phyloP scores from a whole-genome alignment of 1,140 invertebrate genomes.

The Heliconius nattereri region DNA sequence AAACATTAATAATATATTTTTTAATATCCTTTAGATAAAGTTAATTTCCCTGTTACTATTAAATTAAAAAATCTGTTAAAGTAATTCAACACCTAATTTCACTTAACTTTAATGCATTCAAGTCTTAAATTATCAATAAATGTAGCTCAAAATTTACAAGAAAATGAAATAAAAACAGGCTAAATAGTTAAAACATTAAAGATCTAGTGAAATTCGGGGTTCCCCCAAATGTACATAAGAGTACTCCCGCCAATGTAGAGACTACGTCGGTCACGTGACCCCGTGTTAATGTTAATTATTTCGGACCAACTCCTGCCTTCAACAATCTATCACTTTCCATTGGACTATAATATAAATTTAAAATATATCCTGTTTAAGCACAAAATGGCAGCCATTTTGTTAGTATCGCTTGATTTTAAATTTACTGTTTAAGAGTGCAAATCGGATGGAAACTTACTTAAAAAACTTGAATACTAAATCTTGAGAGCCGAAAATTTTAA shows the following conservation, averaged over 20 bases:
- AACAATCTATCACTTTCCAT: slow-evolving; percentile 13
- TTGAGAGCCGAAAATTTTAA: slow-evolving; percentile 10
- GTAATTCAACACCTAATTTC: too few relatives aligned
- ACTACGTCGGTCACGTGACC: slow-evolving; percentile 8
- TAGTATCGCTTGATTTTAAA: background rate
- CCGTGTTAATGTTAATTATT: background rate
- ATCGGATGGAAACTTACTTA: slow-evolving; percentile 15
- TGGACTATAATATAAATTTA: slow-evolving; percentile 12
- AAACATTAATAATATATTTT: too few relatives aligned
- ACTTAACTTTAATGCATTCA: too few relatives aligned
- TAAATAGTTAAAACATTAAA: background rate
- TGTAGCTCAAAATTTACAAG: too few relatives aligned
- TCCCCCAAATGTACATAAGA: background rate
- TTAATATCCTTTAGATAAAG: too few relatives aligned
- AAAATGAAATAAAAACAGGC: background rate
- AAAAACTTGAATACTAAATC: slow-evolving; percentile 9
- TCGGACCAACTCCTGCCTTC: background rate
- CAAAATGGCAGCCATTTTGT: slow-evolving; percentile 2
- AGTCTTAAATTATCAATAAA: too few relatives aligned
- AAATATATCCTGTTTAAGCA: background rate
- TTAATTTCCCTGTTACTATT: too few relatives aligned
- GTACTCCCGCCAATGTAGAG: background rate
- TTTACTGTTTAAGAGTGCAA: background rate
- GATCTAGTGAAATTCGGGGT: background rate
- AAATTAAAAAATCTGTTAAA: too few relatives aligned